Conservation (phyloP, 1,140 invertebrate species). For the Diachasma alloeum region DNA sequence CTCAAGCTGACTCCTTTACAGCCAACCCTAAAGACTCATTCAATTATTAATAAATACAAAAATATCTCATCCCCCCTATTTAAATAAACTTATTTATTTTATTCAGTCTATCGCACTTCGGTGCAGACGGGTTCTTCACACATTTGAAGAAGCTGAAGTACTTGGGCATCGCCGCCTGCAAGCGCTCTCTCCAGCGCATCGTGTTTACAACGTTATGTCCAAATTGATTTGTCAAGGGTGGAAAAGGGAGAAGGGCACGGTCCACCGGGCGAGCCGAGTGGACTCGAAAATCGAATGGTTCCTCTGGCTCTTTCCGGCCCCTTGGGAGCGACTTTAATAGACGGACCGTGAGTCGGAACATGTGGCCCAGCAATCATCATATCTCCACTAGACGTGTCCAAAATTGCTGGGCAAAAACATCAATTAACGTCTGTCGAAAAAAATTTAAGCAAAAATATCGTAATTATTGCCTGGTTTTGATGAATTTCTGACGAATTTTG, state of each 20-base stretch:
- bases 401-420: constrained; percentile 5
- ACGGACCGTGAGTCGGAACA: constrained; percentile 48
- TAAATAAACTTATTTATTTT: not conserved
- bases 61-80: too few species aligned
- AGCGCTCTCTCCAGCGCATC: constrained; percentile 34
- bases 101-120: not conserved
- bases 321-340: constrained; percentile 41
- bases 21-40: too few species aligned
- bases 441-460: not conserved
- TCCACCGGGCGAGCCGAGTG: constrained; percentile 35
- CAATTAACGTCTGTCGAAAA: not conserved
- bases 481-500: not conserved
- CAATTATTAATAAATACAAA: too few species aligned
- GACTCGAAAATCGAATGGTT: constrained; percentile 50
- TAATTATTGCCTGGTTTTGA: not conserved
- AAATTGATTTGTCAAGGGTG: constrained; percentile 61
- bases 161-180: constrained; percentile 33
- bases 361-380: constrained; percentile 56
- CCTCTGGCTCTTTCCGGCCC: constrained; percentile 14
- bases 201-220: constrained; percentile 59
- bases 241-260: constrained; percentile 7
- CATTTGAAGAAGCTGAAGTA: not conserved
- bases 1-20: too few species aligned
- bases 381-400: constrained; percentile 38
- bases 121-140: not conserved